A percentile compares a stretch with the other conserved stretches of the same genome.
These are phyloP conservation scores for Geococcyx californianus DNA, from an alignment of 2,113 vertebrate genomes.

Conservation along the genomic window DNA sequence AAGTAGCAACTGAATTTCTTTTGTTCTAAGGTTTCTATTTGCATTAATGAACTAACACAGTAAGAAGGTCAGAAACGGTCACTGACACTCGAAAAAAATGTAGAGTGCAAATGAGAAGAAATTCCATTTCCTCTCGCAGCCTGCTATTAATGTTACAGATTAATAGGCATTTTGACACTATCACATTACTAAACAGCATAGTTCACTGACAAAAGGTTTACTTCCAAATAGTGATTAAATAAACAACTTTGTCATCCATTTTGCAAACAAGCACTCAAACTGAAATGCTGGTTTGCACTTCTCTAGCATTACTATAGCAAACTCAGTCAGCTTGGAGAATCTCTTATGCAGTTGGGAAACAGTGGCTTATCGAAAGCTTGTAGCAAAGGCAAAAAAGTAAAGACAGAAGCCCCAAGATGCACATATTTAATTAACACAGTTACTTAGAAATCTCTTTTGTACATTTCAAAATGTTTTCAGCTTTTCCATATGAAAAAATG, in stretches of 20 bases:
- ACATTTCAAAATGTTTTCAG: background rate
- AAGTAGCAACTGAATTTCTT: background rate
- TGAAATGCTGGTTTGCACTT: background rate
- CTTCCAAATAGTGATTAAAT: background rate
- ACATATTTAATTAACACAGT: background rate
- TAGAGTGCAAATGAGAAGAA: background rate
- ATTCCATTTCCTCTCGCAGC: background rate
- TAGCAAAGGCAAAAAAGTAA: background rate
- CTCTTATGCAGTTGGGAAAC: background rate
- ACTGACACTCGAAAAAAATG: background rate
- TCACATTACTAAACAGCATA: background rate
- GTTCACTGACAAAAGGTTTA: background rate
- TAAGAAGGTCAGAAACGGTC: background rate
- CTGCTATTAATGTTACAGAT: background rate
- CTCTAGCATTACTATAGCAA: background rate
- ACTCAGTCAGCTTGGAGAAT: background rate
- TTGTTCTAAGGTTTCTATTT: background rate
- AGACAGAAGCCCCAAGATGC: background rate
- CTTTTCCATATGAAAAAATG: background rate
- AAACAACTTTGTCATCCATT: background rate
- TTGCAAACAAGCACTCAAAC: conserved; percentile 18
- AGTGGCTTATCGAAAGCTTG: background rate
- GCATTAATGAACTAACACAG: background rate
- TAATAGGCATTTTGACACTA: background rate
- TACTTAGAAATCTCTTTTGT: background rate